A percentile compares a stretch with the other conserved stretches of the same genome.
phyloP scores from a whole-genome alignment of 1,140 invertebrate species.

The Drosophila biarmipes region DNA sequence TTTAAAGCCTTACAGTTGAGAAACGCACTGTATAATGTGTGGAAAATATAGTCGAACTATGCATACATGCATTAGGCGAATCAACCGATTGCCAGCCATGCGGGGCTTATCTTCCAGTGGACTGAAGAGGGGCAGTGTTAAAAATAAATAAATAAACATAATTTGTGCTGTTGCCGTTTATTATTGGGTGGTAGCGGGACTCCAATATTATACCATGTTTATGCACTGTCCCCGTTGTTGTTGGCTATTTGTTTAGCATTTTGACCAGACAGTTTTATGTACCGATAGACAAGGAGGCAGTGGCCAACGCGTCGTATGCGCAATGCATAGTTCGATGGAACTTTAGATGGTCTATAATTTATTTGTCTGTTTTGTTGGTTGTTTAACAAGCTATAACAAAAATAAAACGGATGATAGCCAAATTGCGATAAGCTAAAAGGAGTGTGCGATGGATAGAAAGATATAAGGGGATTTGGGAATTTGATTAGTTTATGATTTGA shows the following conservation, averaged over 20 bases:
- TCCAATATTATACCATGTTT: constrained; percentile 66
- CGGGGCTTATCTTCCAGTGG: constrained; percentile 35
- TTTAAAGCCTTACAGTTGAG: background rate
- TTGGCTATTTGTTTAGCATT: constrained; percentile 74
- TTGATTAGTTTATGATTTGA: constrained; percentile 25
- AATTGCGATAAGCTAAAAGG: constrained; percentile 62
- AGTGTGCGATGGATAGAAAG: background rate
- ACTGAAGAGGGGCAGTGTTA: constrained; percentile 44
- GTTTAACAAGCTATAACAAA: constrained; percentile 43
- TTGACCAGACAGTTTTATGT: constrained; percentile 73
- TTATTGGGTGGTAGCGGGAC: constrained; percentile 29
- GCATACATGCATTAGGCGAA: constrained; percentile 46
- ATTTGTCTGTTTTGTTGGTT: constrained; percentile 58
- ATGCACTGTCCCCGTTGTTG: constrained; percentile 58
- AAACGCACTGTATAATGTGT: constrained; percentile 14
- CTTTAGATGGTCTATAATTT: constrained; percentile 57
- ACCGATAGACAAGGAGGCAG: constrained; percentile 37
- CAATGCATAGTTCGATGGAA: constrained; percentile 28
- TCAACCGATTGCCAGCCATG: constrained; percentile 37
- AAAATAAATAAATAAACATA: constrained; percentile 71
- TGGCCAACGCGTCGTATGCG: constrained; percentile 45
- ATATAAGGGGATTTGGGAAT: constrained; percentile 5
- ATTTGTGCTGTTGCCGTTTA: constrained; percentile 56
- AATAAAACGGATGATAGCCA: constrained; percentile 52
- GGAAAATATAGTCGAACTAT: constrained; percentile 57